Percentiles rank a stretch among this genome's conserved stretches.
Evolutionary conservation across 2,797 vertebrate species (phyloP).

Genomic region (Meriones psammophilus): DNA sequence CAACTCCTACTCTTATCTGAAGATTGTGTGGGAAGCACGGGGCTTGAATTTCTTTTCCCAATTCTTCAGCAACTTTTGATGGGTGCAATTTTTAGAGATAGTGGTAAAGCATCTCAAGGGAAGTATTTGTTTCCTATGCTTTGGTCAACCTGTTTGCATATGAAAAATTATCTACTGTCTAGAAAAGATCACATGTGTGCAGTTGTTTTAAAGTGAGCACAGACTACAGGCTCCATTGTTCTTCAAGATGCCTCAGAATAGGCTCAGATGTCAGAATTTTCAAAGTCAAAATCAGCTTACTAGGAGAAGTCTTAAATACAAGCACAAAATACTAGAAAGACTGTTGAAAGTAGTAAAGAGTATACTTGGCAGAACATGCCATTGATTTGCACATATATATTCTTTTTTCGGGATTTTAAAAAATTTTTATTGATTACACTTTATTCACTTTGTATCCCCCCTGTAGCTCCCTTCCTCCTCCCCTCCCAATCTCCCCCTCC

Average conservation of each 20-base stretch:
- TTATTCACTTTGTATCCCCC: no score
- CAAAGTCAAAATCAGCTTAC: neutral
- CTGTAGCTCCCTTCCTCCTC: no score
- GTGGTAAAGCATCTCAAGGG: neutral
- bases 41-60: neutral
- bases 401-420: no score
- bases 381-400: neutral
- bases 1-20: neutral
- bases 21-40: neutral
- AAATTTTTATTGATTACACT: no score
- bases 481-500: no score
- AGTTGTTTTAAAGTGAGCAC: neutral
- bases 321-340: neutral
- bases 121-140: conserved; percentile 5
- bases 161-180: neutral
- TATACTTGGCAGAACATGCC: neutral
- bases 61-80: neutral
- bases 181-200: neutral
- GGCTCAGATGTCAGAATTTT: neutral
- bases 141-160: neutral
- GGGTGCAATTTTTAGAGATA: neutral
- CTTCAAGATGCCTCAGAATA: neutral
- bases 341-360: neutral
- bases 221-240: neutral
- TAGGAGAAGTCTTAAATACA: neutral